Percentiles rank a stretch among this genome's conserved stretches.
Evolutionary conservation across 2,888 invertebrate species (phyloP).

Genomic region (Pimpla rufipes): DNA sequence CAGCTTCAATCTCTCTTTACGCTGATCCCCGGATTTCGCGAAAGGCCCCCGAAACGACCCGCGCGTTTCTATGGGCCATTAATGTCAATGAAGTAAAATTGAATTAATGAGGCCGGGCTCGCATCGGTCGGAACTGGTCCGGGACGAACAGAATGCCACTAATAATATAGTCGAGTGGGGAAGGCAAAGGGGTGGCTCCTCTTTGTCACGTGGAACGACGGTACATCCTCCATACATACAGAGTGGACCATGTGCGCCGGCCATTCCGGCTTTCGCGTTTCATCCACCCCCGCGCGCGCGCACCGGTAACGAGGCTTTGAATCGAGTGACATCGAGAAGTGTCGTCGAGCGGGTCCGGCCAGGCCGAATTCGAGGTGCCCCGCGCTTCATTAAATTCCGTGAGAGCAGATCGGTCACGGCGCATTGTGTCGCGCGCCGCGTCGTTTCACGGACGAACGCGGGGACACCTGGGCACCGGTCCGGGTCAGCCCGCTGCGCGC

Average conservation of each 20-base stretch:
- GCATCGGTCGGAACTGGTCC: conserved; percentile 39
- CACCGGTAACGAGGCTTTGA: conserved; percentile 68
- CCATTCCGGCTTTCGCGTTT: conserved; percentile 55
- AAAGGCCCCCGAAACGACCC: not conserved
- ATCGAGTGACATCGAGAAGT: conserved; percentile 61
- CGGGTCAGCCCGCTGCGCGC: conserved; percentile 22
- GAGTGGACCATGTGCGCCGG: conserved; percentile 24
- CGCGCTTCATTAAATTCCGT: conserved; percentile 44
- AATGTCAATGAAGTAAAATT: conserved; percentile 59
- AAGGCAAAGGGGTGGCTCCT: conserved; percentile 51
- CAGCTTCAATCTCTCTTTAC: not conserved
- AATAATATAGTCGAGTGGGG: conserved; percentile 29
- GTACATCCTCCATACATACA: conserved; percentile 21
- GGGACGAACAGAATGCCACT: conserved; percentile 26
- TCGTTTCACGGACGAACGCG: conserved; percentile 48
- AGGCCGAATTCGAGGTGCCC: conserved; percentile 28
- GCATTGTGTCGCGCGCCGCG: conserved; percentile 48
- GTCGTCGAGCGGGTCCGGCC: conserved; percentile 17
- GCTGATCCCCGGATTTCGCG: not conserved
- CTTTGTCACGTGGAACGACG: conserved; percentile 50
- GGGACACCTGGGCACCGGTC: conserved; percentile 49
- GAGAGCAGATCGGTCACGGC: conserved; percentile 49
- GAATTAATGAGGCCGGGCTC: conserved; percentile 40
- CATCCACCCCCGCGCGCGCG: conserved; percentile 47
- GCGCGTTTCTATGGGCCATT: conserved; percentile 52